phyloP scores from a whole-genome alignment of 2,113 vertebrate genomes.

The Silurus glanis region DNA sequence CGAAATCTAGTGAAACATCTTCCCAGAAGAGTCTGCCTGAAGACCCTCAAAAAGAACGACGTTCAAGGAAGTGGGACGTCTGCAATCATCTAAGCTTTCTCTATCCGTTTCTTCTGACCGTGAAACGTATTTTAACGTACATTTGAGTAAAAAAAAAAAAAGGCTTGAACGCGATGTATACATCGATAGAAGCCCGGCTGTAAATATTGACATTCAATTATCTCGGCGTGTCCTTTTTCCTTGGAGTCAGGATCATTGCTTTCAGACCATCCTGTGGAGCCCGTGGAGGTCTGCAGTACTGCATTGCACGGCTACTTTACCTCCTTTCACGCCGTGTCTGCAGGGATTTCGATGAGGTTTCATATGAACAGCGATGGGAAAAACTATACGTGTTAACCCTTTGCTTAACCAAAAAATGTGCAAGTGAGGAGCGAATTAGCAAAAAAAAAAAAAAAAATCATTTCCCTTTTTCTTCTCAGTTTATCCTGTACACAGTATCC shows the following conservation, averaged over 20 bases:
- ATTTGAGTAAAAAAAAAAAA: constrained; percentile 28
- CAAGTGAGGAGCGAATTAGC: background rate
- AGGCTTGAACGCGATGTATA: background rate
- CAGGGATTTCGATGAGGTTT: background rate
- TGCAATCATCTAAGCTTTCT: background rate
- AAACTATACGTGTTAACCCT: background rate
- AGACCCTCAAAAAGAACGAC: too few species aligned
- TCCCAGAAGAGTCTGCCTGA: too few species aligned
- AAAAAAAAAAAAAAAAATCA: background rate
- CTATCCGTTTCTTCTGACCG: background rate
- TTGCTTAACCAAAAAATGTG: background rate
- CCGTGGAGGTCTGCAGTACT: constrained; percentile 6
- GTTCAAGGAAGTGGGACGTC: too few species aligned
- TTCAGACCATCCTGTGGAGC: constrained; percentile 17
- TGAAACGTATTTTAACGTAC: background rate
- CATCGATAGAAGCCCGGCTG: constrained; percentile 23
- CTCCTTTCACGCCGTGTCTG: background rate
- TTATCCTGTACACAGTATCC: background rate
- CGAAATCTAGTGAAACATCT: too few species aligned
- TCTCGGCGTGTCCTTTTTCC: constrained; percentile 20
- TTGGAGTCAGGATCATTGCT: constrained; percentile 37
- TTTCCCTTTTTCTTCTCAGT: background rate
- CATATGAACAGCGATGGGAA: background rate
- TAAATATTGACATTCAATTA: constrained; percentile 51
- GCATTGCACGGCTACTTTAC: background rate